These are phyloP conservation scores for Proctacanthus coquilletti DNA, from an alignment of 1,140 invertebrate genomes.

Conservation along the genomic window DNA sequence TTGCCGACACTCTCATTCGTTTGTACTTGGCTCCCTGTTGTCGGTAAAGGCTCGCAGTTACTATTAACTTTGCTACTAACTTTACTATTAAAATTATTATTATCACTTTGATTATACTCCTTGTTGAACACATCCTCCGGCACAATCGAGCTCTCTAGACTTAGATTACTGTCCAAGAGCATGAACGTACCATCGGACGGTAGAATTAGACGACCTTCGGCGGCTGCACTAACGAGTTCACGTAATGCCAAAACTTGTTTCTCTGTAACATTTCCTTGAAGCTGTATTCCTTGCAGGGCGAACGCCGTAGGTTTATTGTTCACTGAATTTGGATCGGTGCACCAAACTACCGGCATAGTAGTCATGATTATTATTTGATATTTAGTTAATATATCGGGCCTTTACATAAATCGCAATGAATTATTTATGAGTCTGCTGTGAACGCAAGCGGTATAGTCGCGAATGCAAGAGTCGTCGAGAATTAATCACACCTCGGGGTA, in stretches of 20 bases:
- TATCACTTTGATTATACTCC: not conserved
- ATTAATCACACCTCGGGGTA: no score
- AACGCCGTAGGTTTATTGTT: constrained; percentile 30
- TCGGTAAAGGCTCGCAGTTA: no score
- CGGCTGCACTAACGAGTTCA: constrained; percentile 26
- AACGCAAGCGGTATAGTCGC: no score
- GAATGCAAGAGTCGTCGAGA: no score
- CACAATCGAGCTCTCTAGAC: constrained; percentile 21
- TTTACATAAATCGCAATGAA: no score
- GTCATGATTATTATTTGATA: constrained; percentile 20
- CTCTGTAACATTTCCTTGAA: constrained; percentile 29
- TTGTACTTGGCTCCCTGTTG: no score
- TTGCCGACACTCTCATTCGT: no score
- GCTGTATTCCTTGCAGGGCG: constrained; percentile 27
- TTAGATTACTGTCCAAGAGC: constrained; percentile 24
- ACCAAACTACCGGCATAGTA: constrained; percentile 29
- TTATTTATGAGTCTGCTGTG: no score
- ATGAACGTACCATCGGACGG: constrained; percentile 28
- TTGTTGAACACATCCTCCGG: not conserved
- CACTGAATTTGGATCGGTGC: constrained; percentile 29
- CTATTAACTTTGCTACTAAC: not conserved
- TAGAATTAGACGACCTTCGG: constrained; percentile 27
- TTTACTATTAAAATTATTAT: not conserved
- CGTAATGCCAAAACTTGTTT: constrained; percentile 27
- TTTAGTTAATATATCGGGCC: no score